A percentile compares a stretch with the other conserved stretches of the same genome.
These are phyloP conservation scores for Gisinianus flammeolus DNA, from an alignment of 2,888 invertebrate genomes.

Conservation along the genomic window DNA sequence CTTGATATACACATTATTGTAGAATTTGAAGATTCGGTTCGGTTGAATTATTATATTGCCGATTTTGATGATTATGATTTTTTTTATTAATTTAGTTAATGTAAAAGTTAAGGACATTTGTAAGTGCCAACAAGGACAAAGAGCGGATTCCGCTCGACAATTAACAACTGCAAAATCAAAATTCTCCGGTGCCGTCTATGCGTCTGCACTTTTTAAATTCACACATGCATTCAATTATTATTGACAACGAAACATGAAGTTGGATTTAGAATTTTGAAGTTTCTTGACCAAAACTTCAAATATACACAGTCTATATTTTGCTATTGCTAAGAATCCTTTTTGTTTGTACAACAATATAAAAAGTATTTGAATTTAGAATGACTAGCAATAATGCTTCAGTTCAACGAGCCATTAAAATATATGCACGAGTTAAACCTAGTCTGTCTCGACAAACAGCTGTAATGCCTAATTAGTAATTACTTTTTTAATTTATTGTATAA, in stretches of 20 bases:
- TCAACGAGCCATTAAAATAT: conserved; percentile 56
- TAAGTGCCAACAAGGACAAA: not conserved
- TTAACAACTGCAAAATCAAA: not conserved
- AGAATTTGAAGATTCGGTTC: too few relatives aligned
- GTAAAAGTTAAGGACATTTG: not conserved
- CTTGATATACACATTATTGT: too few relatives aligned
- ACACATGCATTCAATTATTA: not conserved
- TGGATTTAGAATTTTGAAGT: not conserved
- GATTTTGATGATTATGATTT: too few relatives aligned
- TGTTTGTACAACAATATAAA: not conserved
- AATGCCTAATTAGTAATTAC: not conserved
- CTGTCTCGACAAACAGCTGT: conserved; percentile 6
- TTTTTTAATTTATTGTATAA: too few relatives aligned
- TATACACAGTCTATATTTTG: not conserved
- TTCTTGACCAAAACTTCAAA: not conserved
- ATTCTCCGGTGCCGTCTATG: not conserved
- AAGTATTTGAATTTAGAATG: not conserved
- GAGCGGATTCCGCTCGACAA: not conserved
- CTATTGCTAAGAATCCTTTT: not conserved
- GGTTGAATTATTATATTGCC: too few relatives aligned
- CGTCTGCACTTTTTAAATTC: not conserved
- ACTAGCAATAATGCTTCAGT: conserved; percentile 38
- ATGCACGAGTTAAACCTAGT: conserved; percentile 51
- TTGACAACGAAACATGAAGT: not conserved
- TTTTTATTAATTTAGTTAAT: not conserved